Conservation (phyloP, 1,140 invertebrate species). For the Teleogryllus occipitalis region DNA sequence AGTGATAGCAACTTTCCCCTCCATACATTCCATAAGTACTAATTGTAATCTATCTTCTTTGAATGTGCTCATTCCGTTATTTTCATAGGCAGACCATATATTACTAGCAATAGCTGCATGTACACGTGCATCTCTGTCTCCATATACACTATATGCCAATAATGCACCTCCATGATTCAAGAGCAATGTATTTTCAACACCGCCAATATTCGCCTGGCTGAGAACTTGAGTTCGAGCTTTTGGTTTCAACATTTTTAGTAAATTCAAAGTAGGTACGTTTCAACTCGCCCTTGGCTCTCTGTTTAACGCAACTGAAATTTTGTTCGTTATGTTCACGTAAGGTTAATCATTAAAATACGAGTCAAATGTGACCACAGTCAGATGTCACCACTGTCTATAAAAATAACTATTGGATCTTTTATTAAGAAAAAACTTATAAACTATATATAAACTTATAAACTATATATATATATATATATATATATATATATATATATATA, state of each 20-base stretch:
- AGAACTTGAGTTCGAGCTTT: constrained; percentile 87
- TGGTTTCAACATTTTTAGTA: constrained; percentile 71
- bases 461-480: no score
- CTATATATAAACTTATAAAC: no score
- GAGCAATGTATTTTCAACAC: constrained; percentile 85
- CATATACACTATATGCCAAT: constrained; percentile 88
- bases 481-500: no score
- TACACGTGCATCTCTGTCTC: constrained; percentile 84
- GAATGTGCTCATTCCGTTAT: constrained; percentile 80
- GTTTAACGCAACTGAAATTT: no score
- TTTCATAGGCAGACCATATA: constrained; percentile 92
- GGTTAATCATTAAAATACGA: no score
- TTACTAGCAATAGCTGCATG: constrained; percentile 93
- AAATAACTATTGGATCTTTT: no score
- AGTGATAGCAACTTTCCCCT: constrained; percentile 61
- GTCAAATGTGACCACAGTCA: no score
- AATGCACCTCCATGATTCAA: constrained; percentile 87
- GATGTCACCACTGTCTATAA: no score
- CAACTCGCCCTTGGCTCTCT: no score
- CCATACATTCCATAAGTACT: constrained; percentile 80
- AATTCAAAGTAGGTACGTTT: neutral
- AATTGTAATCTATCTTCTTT: constrained; percentile 82
- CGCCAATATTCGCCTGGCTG: constrained; percentile 88
- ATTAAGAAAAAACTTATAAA: no score
- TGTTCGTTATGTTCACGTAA: no score